These are phyloP conservation scores for Eulithis testata DNA, from an alignment of 2,888 invertebrate species.

Conservation along the genomic window DNA sequence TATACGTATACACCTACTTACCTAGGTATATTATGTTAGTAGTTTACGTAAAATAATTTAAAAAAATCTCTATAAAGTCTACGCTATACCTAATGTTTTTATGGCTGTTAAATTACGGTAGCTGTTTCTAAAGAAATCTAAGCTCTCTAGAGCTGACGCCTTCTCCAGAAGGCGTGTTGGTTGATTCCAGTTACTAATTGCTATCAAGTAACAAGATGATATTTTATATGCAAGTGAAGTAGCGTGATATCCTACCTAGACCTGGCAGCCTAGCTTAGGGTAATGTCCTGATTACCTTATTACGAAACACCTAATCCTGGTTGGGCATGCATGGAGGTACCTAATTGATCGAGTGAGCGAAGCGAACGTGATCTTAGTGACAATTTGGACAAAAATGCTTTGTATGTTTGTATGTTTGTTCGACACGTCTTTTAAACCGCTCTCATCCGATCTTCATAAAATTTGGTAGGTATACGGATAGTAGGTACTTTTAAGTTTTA, in stretches of 20 bases:
- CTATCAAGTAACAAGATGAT: conserved; percentile 36
- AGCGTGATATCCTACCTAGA: not conserved
- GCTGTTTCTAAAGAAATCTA: not conserved
- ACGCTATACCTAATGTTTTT: not conserved
- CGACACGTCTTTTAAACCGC: no score
- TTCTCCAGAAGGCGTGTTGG: conserved; percentile 8
- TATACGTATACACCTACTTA: no score
- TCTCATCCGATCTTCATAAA: no score
- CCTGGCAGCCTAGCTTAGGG: not conserved
- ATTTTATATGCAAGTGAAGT: conserved; percentile 4
- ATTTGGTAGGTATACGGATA: no score
- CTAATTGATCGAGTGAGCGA: no score
- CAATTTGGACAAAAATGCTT: no score
- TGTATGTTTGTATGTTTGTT: no score
- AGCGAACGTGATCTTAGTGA: no score
- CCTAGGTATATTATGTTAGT: no score
- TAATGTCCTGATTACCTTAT: not conserved
- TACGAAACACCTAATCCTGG: not conserved
- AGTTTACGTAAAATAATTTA: no score
- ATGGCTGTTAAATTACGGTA: not conserved
- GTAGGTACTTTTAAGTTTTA: no score
- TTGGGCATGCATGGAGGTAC: no score
- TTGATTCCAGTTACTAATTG: conserved; percentile 38
- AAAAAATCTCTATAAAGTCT: not conserved
- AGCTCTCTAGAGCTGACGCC: not conserved